Evolutionary conservation across 2,113 vertebrate genomes (phyloP).

Genomic region (Siniperca knerii): DNA sequence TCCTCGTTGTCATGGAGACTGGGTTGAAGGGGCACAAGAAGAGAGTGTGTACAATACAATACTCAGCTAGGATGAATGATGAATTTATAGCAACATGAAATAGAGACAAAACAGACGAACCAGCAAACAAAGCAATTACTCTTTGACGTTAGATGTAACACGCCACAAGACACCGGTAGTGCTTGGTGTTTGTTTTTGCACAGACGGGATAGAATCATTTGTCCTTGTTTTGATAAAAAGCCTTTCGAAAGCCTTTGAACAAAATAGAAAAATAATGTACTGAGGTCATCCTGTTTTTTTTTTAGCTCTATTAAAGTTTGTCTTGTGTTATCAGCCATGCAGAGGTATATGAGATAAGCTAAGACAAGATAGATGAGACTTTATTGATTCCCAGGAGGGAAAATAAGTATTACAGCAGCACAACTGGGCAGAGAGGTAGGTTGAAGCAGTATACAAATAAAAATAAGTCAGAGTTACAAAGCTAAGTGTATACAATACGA

Average conservation of each 20-base stretch:
- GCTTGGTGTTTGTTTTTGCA: background rate
- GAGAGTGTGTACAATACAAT: slow-evolving; percentile 59
- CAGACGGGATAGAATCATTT: background rate
- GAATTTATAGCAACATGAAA: slow-evolving; percentile 37
- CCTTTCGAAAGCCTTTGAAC: slow-evolving; percentile 1
- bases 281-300: slow-evolving; percentile 23
- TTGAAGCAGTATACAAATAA: background rate
- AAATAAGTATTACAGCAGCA: slow-evolving; percentile 5
- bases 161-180: background rate
- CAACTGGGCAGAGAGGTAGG: background rate
- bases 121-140: slow-evolving; percentile 9
- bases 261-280: background rate
- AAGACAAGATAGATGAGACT: slow-evolving; percentile 32
- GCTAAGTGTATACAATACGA: background rate
- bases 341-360: slow-evolving; percentile 15
- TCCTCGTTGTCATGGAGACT: slow-evolving; percentile 95
- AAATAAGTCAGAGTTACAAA: background rate
- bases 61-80: slow-evolving; percentile 52
- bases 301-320: slow-evolving; percentile 17
- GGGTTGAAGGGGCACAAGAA: slow-evolving; percentile 81
- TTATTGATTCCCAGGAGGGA: slow-evolving; percentile 10
- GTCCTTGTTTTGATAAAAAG: slow-evolving; percentile 18
- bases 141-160: background rate
- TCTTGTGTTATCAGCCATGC: slow-evolving; percentile 9
- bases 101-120: slow-evolving; percentile 25